Evolutionary conservation across 2,797 vertebrate species (phyloP).

Genomic region (Prunella strophiata): DNA sequence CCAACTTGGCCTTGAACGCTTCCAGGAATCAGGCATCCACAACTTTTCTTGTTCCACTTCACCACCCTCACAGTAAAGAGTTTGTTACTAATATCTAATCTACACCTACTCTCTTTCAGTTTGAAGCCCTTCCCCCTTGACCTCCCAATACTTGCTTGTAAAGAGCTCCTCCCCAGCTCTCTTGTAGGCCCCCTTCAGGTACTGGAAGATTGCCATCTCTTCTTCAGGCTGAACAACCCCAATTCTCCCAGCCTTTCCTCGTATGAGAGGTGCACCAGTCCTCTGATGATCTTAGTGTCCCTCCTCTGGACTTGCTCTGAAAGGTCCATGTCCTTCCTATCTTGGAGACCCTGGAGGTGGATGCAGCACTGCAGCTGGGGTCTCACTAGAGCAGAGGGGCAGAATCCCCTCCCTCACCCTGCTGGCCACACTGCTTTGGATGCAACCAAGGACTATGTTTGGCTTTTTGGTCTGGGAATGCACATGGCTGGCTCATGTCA

Average conservation of each 20-base stretch:
- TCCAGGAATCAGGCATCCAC: background rate
- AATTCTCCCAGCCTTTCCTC: background rate
- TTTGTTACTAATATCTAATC: background rate
- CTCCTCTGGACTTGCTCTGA: background rate
- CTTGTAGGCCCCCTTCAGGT: background rate
- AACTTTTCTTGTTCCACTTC: background rate
- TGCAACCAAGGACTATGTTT: background rate
- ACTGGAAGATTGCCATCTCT: background rate
- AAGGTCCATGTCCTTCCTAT: background rate
- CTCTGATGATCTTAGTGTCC: background rate
- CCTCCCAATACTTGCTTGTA: too few relatives aligned
- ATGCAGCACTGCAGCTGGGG: background rate
- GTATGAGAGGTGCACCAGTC: background rate
- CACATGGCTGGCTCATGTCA: background rate
- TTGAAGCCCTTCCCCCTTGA: background rate
- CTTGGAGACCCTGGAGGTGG: background rate
- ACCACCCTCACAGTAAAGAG: background rate
- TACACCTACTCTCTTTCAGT: background rate
- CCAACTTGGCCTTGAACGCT: background rate
- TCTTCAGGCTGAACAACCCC: background rate
- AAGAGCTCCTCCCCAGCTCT: background rate
- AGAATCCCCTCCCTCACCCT: background rate
- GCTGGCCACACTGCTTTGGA: accelerated
- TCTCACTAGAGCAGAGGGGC: background rate
- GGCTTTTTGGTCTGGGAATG: background rate